Percentiles rank a stretch among this genome's conserved stretches.
These are phyloP conservation scores for Drosophila flavopinicola DNA, from an alignment of 2,888 invertebrate species.

Conservation along the genomic window DNA sequence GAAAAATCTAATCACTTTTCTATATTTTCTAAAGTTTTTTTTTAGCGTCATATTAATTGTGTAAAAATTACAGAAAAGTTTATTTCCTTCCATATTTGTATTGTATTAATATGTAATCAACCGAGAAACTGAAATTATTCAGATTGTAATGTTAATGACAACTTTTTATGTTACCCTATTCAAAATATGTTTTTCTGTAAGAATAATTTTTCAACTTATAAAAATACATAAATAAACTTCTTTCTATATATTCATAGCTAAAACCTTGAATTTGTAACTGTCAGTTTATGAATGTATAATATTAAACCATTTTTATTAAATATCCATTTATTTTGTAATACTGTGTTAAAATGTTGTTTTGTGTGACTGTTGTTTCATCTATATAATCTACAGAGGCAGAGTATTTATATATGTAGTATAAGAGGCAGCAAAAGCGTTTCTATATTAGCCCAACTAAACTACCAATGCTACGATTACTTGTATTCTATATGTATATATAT, in stretches of 20 bases:
- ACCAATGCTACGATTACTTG: slow-evolving; percentile 43
- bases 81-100: too few species aligned
- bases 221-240: neutral
- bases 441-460: slow-evolving; percentile 52
- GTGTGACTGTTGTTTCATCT: slow-evolving; percentile 26
- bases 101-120: too few species aligned
- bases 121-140: too few species aligned
- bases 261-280: too few species aligned
- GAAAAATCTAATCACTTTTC: too few species aligned
- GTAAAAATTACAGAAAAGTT: too few species aligned
- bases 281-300: neutral
- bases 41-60: too few species aligned
- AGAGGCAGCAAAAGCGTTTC: slow-evolving; percentile 60
- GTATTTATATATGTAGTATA: slow-evolving; percentile 12
- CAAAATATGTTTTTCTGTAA: too few species aligned
- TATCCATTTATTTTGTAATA: neutral
- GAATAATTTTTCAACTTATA: too few species aligned
- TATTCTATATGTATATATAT: slow-evolving; percentile 16
- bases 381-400: slow-evolving; percentile 15
- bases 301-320: neutral
- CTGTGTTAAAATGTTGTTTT: slow-evolving; percentile 16
- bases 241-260: neutral
- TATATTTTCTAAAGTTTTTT: too few species aligned
- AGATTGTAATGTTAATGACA: too few species aligned
- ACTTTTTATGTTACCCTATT: too few species aligned